Percentiles rank a stretch among this genome's conserved stretches.
Evolutionary conservation across 2,113 vertebrate genomes (phyloP).

Genomic region (Uria aalge): DNA sequence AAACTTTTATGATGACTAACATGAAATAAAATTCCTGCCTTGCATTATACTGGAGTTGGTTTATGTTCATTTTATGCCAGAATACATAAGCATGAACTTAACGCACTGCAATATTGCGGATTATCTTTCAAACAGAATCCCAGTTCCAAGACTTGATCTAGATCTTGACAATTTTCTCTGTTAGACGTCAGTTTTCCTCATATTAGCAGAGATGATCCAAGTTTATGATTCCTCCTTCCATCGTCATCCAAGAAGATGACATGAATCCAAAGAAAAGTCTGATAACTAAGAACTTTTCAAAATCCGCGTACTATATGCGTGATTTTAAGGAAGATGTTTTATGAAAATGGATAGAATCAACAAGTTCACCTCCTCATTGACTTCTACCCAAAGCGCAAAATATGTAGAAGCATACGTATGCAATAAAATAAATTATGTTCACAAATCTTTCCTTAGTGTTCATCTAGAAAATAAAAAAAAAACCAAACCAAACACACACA

Average conservation of each 20-base stretch:
- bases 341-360: background rate
- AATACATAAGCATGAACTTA: background rate
- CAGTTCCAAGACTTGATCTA: background rate
- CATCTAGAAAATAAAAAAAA: background rate
- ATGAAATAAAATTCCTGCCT: background rate
- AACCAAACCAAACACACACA: background rate
- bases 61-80: background rate
- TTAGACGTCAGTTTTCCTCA: background rate
- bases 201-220: background rate
- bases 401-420: background rate
- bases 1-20: background rate
- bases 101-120: background rate
- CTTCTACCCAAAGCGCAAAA: background rate
- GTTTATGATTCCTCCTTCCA: background rate
- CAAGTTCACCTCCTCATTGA: background rate
- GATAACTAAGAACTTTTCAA: background rate
- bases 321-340: background rate
- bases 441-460: background rate
- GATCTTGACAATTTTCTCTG: background rate
- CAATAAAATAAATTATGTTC: background rate
- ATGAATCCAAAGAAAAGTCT: background rate
- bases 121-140: conserved; percentile 2
- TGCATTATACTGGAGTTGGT: background rate
- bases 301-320: background rate
- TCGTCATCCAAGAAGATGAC: background rate